Conservation (phyloP, 2,888 invertebrate genomes). For the Leucophenga maculata region DNA sequence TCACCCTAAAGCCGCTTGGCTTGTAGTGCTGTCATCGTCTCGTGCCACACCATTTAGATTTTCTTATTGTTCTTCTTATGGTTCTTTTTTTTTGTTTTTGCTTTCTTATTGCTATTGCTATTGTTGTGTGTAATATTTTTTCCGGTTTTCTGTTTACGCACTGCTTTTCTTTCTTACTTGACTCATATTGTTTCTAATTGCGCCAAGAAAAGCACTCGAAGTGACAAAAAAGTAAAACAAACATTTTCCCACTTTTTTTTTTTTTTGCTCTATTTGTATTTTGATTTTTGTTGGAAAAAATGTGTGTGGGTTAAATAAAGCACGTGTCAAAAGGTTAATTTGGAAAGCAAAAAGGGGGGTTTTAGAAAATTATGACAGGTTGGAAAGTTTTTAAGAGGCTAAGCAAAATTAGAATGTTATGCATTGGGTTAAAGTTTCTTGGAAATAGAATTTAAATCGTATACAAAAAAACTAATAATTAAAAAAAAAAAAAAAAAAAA, state of each 20-base stretch:
- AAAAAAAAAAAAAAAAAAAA: too few species aligned
- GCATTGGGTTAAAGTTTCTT: too few species aligned
- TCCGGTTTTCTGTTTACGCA: conserved; percentile 25
- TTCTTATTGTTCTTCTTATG: too few species aligned
- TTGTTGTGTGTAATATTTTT: conserved; percentile 5
- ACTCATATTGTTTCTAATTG: conserved; percentile 57
- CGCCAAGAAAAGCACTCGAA: conserved; percentile 44
- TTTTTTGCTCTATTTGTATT: conserved; percentile 13
- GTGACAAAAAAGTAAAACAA: conserved; percentile 1
- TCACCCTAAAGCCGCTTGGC: not conserved
- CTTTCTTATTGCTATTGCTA: too few species aligned
- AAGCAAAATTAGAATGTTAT: too few species aligned
- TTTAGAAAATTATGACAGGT: not conserved
- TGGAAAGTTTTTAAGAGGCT: too few species aligned
- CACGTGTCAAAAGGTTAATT: too few species aligned
- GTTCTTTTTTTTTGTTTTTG: too few species aligned
- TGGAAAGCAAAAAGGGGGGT: not conserved
- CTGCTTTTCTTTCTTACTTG: conserved; percentile 2
- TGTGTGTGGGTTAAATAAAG: conserved; percentile 1
- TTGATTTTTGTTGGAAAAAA: conserved; percentile 47
- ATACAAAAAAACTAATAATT: too few species aligned
- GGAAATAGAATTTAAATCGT: too few species aligned
- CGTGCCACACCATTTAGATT: conserved; percentile 26
- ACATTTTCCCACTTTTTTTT: too few species aligned
- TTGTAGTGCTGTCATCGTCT: conserved; percentile 35